Base-by-base conservation (phyloP, 2,797 vertebrate species). In the Hoplostethus mediterraneus region DNA sequence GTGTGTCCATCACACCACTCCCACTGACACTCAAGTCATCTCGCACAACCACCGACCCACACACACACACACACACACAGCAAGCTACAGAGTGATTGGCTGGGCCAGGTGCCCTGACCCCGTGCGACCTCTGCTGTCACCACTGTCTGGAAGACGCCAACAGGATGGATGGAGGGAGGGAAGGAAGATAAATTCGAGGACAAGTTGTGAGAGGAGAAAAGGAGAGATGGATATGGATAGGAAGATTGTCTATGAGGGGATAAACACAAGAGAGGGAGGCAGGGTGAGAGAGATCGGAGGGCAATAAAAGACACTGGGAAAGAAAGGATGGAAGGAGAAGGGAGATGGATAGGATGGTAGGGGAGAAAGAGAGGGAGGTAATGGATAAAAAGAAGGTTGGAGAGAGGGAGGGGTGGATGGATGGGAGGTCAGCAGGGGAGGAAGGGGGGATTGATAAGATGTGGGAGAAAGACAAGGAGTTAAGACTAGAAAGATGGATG, bases 91-190 rank as follows among this genome's bases (percentile, higher is more conserved):
- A 64, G 42, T 77, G 86, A 87, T 88, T 90, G 88, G 86, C 83
- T 82, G 76, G 48, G 61, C 83, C 79, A 55, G 70, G 74, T 81
- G 85, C 80, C 82, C 48, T 62, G 88, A 91, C 90, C 92, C 90
- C 66, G 83, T 91, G 89, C 82, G 83, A 89, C 82, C 84, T 70
- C 71, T 16, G 17, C 85, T 81, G 83, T 88, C 84, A 83, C 55
- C 68, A 59, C 80, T 82, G 85, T 87, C 85, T 87, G 83, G 72
- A 75, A 72, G 71, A 83, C 69, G 70, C 81, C 82, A 86, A 76
- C 75, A 77, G 62, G 79, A 89, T 89, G 79, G 82, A 90, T 86
- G 69, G 67, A 75, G 72, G 68, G 65, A 45, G 52, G 51, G 52
- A 75, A 45, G 75, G 60, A 71, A 79, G 75, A 81, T 63, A 69